These are phyloP conservation scores for Solenopsis fugax DNA, from an alignment of 1,140 invertebrate species.

Conservation along the genomic window DNA sequence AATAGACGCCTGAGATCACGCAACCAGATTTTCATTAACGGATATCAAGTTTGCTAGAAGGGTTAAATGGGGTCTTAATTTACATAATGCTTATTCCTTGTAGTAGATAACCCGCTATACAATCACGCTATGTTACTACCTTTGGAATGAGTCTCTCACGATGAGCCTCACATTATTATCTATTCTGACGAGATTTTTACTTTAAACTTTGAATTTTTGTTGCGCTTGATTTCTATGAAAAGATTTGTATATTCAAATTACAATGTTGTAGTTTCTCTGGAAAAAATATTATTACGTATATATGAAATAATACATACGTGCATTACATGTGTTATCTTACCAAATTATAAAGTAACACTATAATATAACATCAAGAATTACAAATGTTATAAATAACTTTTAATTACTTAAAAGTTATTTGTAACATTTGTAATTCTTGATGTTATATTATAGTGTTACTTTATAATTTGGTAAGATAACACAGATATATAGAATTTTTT, in stretches of 20 bases:
- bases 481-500: neutral
- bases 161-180: neutral
- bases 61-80: conserved; percentile 77
- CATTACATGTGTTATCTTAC: neutral
- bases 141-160: neutral
- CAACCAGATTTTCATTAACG: conserved; percentile 77
- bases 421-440: neutral
- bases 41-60: conserved; percentile 65
- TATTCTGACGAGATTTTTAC: neutral
- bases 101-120: conserved; percentile 74
- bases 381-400: neutral
- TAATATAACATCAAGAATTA: neutral
- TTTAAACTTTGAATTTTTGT: neutral
- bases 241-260: neutral
- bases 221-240: neutral
- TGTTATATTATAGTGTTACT: neutral
- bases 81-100: conserved; percentile 76
- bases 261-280: neutral
- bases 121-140: conserved; percentile 49
- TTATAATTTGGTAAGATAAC: neutral
- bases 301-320: too few species aligned
- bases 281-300: neutral
- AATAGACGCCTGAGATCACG: conserved; percentile 71
- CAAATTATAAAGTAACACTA: neutral
- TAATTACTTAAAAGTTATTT: neutral